Conservation (phyloP, 2,888 invertebrate species). For the Idaea biselata region DNA sequence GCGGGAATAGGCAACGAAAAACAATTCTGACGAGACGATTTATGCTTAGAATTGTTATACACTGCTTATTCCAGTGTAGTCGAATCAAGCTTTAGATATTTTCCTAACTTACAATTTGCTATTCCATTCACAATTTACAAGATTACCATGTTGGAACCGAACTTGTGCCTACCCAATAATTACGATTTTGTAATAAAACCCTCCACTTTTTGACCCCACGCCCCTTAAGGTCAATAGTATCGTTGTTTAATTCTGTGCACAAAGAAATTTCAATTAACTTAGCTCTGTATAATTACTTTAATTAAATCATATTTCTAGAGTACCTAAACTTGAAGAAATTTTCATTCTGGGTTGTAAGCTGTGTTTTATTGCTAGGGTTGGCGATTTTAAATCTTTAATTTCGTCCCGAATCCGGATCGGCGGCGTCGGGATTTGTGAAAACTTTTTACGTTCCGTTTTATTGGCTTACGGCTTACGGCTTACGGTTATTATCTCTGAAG, state of each 20-base stretch:
- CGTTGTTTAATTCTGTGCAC: slow-evolving; percentile 54
- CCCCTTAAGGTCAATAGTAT: slow-evolving; percentile 55
- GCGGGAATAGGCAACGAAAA: too few species aligned
- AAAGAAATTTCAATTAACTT: slow-evolving; percentile 74
- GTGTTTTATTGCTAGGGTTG: slow-evolving; percentile 50
- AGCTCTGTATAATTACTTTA: slow-evolving; percentile 64
- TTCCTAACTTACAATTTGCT: slow-evolving; percentile 5
- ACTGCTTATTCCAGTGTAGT: too few species aligned
- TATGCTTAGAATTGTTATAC: too few species aligned
- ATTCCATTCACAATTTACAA: slow-evolving; percentile 18
- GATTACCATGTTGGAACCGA: slow-evolving; percentile 29
- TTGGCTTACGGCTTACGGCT: too few species aligned
- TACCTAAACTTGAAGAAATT: slow-evolving; percentile 46
- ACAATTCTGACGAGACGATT: too few species aligned
- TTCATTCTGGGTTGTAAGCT: slow-evolving; percentile 43
- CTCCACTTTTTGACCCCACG: slow-evolving; percentile 39
- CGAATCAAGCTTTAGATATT: not conserved
- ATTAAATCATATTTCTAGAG: slow-evolving; percentile 70
- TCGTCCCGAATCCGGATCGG: not conserved
- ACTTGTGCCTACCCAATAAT: slow-evolving; percentile 34
- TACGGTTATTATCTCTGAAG: too few species aligned
- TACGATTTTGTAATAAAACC: slow-evolving; percentile 44
- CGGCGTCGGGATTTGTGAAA: too few species aligned
- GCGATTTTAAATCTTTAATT: slow-evolving; percentile 6
- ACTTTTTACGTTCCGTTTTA: too few species aligned